Percentiles rank a stretch among this genome's conserved stretches.
phyloP scores from a whole-genome alignment of 2,113 vertebrate species.

The Bettongia penicillata region DNA sequence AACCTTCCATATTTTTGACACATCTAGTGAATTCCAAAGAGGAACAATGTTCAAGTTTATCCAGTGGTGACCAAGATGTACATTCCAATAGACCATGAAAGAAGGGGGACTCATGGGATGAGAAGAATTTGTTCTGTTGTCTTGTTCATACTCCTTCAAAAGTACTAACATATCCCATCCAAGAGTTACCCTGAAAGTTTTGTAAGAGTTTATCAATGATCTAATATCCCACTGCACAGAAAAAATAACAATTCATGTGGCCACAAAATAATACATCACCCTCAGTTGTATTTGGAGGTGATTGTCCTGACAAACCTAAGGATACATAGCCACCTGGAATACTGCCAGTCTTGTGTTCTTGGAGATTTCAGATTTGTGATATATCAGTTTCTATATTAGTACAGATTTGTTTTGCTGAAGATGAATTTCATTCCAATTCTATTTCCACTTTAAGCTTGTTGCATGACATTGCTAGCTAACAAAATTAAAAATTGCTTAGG shows the following conservation, averaged over 20 bases:
- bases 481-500: background rate
- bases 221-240: background rate
- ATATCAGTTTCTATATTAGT: background rate
- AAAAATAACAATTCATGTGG: background rate
- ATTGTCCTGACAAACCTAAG: background rate
- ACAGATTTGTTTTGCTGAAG: background rate
- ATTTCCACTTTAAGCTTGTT: background rate
- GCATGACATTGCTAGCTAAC: background rate
- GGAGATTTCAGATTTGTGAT: background rate
- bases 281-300: background rate
- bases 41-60: background rate
- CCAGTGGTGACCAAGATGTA: background rate
- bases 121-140: slow-evolving; percentile 8
- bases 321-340: background rate
- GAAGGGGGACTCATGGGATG: background rate
- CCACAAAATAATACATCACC: background rate
- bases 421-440: background rate
- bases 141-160: slow-evolving; percentile 8
- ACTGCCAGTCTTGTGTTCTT: background rate
- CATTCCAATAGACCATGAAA: slow-evolving; percentile 26
- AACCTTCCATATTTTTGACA: background rate
- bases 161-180: background rate
- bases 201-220: background rate
- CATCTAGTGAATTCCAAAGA: background rate
- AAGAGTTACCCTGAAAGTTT: background rate